These are phyloP conservation scores for Cecidostiba fungosa DNA, from an alignment of 2,888 invertebrate genomes.

Conservation along the genomic window DNA sequence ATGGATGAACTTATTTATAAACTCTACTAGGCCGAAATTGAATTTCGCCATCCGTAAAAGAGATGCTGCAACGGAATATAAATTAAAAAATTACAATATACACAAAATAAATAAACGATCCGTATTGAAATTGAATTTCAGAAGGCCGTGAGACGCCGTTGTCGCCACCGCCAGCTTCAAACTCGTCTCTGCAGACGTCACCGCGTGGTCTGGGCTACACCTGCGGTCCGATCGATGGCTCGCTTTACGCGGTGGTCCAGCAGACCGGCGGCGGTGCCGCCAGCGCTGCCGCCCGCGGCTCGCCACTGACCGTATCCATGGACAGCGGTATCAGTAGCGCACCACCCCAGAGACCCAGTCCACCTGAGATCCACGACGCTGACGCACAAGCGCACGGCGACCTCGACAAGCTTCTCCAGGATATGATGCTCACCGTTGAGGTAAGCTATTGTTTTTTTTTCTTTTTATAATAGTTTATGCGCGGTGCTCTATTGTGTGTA, in stretches of 20 bases:
- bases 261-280: conserved; percentile 64
- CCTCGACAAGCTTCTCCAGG: conserved; percentile 91
- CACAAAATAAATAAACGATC: background rate
- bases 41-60: conserved; percentile 25
- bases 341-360: conserved; percentile 78
- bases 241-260: conserved; percentile 88
- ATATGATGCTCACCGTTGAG: conserved; percentile 94
- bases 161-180: conserved; percentile 78
- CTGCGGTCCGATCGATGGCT: conserved; percentile 93
- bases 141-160: conserved; percentile 83
- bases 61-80: background rate
- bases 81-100: background rate
- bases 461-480: background rate
- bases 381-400: conserved; percentile 83
- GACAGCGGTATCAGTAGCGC: conserved; percentile 93
- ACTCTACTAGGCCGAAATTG: conserved; percentile 2
- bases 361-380: conserved; percentile 74
- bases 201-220: conserved; percentile 84
- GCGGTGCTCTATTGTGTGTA: no score
- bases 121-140: conserved; percentile 75
- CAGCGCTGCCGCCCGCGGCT: conserved; percentile 80
- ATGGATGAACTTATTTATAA: conserved; percentile 5
- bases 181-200: conserved; percentile 81
- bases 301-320: conserved; percentile 92
- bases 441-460: conserved; percentile 81